A percentile compares a stretch with the other conserved stretches of the same genome.
phyloP scores from a whole-genome alignment of 2,113 vertebrate genomes.

The Cephalophus harveyi region DNA sequence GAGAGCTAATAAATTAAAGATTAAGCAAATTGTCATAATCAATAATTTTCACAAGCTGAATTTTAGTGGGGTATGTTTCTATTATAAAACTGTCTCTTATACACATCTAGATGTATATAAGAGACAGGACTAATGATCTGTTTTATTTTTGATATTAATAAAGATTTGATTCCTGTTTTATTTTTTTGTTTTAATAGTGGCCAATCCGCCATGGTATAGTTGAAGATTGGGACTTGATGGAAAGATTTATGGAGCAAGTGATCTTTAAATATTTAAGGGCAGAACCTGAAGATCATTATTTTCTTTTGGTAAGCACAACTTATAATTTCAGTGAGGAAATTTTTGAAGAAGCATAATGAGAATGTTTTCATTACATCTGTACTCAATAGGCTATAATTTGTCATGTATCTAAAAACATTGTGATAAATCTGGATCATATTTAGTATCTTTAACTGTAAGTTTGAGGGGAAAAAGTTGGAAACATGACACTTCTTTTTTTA shows the following conservation, averaged over 20 bases:
- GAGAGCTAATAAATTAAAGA: slow-evolving; percentile 18
- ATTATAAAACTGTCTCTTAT: too few relatives aligned
- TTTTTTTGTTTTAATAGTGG: slow-evolving; percentile 85
- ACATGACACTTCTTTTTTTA: not conserved
- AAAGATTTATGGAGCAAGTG: slow-evolving; percentile 99
- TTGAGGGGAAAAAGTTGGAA: not conserved
- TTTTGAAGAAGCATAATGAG: slow-evolving; percentile 18
- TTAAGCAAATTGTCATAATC: not conserved
- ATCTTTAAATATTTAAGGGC: slow-evolving; percentile 99
- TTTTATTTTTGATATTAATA: not conserved
- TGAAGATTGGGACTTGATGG: slow-evolving; percentile 99
- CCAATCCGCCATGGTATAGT: slow-evolving; percentile 98
- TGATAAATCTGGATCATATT: not conserved
- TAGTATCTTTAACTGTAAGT: not conserved
- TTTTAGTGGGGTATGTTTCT: not conserved
- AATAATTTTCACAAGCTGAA: not conserved
- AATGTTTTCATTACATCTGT: not conserved
- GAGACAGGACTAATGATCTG: not conserved
- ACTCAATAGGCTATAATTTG: not conserved
- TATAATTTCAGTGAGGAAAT: not conserved
- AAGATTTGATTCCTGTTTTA: not conserved
- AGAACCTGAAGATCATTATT: slow-evolving; percentile 98
- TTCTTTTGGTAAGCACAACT: slow-evolving; percentile 91
- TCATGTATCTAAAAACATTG: not conserved
- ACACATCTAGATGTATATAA: too few relatives aligned